Conservation (phyloP, 2,113 vertebrate species). For the Ochotona curzoniae region DNA sequence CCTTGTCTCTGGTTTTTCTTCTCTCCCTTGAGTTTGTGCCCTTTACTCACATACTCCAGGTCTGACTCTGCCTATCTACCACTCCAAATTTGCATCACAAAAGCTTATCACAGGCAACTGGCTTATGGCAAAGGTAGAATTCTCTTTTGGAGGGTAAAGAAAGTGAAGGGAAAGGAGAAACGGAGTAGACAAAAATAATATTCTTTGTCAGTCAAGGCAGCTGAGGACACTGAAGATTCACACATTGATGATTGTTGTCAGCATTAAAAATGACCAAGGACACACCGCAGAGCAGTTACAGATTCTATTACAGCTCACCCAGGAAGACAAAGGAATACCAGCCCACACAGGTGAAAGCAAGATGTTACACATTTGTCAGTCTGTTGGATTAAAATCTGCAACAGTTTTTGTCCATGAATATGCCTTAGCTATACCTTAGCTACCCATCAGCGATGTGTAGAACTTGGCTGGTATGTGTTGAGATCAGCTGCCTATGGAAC, state of each 20-base stretch:
- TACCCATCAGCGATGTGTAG: not conserved
- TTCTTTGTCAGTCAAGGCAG: constrained; percentile 37
- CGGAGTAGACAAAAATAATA: constrained; percentile 37
- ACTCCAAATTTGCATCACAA: constrained; percentile 61
- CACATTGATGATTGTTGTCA: constrained; percentile 35
- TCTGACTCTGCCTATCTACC: not conserved
- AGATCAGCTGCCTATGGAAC: constrained; percentile 50
- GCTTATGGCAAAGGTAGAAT: constrained; percentile 40
- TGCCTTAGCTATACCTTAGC: constrained; percentile 50
- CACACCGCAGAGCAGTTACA: not conserved
- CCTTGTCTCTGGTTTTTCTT: not conserved
- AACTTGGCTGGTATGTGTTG: constrained; percentile 61
- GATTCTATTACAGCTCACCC: constrained; percentile 6
- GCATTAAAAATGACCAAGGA: not conserved
- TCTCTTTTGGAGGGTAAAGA: constrained; percentile 28
- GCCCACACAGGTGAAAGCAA: constrained; percentile 64
- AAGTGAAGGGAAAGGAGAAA: not conserved
- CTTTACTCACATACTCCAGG: not conserved
- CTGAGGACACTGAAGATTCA: not conserved
- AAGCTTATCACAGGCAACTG: constrained; percentile 58
- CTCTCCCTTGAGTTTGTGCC: not conserved
- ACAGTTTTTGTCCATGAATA: constrained; percentile 69
- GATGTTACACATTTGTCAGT: constrained; percentile 56
- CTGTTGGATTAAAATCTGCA: constrained; percentile 63
- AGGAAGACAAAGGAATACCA: constrained; percentile 22